Evolutionary conservation across 2,888 invertebrate genomes (phyloP), one percentile per base, ranked within the genome.

Genomic region (Machimus rusticus): DNA sequence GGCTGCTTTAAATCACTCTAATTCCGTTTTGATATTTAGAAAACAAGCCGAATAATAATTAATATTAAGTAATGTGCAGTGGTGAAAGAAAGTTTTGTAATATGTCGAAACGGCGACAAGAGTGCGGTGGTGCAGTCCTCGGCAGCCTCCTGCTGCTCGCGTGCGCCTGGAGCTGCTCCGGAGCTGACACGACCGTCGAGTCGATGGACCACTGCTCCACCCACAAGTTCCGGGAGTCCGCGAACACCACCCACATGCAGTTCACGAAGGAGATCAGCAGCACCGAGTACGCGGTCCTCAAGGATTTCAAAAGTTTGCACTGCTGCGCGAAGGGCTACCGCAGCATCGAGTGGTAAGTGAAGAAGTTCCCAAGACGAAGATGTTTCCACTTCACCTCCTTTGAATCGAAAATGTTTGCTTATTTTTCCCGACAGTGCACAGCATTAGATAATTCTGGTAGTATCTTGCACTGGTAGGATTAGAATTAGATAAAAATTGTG

Each of bases 301-400:
- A 95, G 87, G 94, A 94, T 88, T 96, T 96, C 93, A 96, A 96
- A 92, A 95, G 95, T 89, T 94, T 96, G 77, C 96, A 96, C 91
- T 96, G 96, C 92, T 96, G 96, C 91, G 95, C 96, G 86, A 95
- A 95, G 90, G 96, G 95, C 89, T 96, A 96, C 91, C 93, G 96
- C 88, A 96, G 96, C 92, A 96, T 96, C 90, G 96, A 96, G 94
- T 96, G 96, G 96, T 96, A 90, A 95, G 95, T 94, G 34, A 28
- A 39, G n/a, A 51, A 51, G n/a, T 43, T 43, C n/a, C n/a, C n/a
- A n/a, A n/a, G n/a, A 5, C 5, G 37, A 3, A 37, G 8, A 3
- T 37, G 4, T 37, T 8, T 3, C 0, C 37, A 37, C 8, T 37
- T 8, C 37, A 37, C 8, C 5, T 43, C 9, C 5, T 39, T 12